Conservation (phyloP, 2,113 vertebrate genomes). For the Diadophis punctatus region DNA sequence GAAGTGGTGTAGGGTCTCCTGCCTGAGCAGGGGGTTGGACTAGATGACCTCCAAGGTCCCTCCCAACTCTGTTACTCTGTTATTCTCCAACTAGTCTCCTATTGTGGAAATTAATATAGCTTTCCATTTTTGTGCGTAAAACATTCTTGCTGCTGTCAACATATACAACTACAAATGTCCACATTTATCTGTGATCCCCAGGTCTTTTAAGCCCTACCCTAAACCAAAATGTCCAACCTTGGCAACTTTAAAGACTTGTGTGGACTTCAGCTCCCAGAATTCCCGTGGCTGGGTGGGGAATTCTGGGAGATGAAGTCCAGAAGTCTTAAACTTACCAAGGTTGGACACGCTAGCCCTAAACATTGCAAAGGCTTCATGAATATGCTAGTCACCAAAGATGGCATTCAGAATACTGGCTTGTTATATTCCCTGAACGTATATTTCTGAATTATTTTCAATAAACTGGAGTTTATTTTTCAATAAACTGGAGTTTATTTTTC, state of each 20-base stretch:
- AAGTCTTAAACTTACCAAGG: not conserved
- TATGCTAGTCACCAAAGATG: fast-evolving
- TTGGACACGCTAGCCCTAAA: not conserved
- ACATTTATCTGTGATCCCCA: constrained; percentile 34
- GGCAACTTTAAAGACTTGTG: not conserved
- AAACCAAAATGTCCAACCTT: not conserved
- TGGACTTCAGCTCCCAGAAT: not conserved
- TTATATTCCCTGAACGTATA: too few species aligned
- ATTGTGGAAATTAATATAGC: not conserved
- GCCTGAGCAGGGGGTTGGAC: not conserved
- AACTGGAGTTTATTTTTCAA: too few species aligned
- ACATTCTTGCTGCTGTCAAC: not conserved
- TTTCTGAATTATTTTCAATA: too few species aligned
- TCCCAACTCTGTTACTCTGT: not conserved
- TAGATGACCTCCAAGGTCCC: not conserved
- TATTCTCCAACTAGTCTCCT: not conserved
- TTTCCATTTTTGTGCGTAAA: not conserved
- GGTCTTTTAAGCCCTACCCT: too few species aligned
- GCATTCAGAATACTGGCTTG: not conserved
- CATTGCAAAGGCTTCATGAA: constrained; percentile 19
- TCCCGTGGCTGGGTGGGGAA: not conserved
- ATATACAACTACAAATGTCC: not conserved
- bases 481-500: too few species aligned
- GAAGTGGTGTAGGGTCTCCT: not conserved
- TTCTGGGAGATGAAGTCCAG: not conserved